Conservation (phyloP, 2,113 vertebrate species). For the Ceyx cyanopectus region DNA sequence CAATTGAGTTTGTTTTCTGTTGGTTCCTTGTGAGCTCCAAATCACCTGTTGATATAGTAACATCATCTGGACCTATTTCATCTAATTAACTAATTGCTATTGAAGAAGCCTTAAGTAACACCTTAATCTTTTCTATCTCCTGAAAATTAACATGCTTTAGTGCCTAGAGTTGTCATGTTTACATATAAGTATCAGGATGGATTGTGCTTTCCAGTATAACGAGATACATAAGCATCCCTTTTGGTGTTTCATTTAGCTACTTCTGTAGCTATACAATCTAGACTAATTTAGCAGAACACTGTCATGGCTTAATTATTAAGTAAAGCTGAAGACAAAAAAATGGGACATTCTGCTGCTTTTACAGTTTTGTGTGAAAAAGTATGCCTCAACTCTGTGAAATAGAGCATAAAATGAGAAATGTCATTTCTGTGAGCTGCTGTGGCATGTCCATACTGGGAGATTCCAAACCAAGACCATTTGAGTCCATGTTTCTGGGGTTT, state of each 20-base stretch:
- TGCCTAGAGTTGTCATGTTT: not conserved
- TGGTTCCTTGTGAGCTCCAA: not conserved
- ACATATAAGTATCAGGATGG: not conserved
- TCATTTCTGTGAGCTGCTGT: not conserved
- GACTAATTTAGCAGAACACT: not conserved
- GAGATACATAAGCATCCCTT: not conserved
- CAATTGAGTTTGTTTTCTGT: not conserved
- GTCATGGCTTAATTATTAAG: not conserved
- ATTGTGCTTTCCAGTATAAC: not conserved
- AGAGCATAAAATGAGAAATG: not conserved
- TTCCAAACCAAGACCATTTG: not conserved
- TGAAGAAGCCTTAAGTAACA: not conserved
- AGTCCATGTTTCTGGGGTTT: not conserved
- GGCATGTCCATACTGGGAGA: not conserved
- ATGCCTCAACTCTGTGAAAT: not conserved
- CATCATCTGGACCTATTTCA: not conserved
- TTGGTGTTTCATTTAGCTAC: not conserved
- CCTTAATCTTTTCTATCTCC: not conserved
- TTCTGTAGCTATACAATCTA: not conserved
- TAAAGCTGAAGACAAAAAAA: not conserved
- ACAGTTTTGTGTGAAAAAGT: not conserved
- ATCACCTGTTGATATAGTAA: not conserved
- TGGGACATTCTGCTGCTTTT: not conserved
- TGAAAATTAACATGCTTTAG: not conserved
- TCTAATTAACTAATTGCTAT: constrained; percentile 8